These are phyloP conservation scores for Euclidia mi DNA, from an alignment of 2,888 invertebrate species.

Conservation along the genomic window DNA sequence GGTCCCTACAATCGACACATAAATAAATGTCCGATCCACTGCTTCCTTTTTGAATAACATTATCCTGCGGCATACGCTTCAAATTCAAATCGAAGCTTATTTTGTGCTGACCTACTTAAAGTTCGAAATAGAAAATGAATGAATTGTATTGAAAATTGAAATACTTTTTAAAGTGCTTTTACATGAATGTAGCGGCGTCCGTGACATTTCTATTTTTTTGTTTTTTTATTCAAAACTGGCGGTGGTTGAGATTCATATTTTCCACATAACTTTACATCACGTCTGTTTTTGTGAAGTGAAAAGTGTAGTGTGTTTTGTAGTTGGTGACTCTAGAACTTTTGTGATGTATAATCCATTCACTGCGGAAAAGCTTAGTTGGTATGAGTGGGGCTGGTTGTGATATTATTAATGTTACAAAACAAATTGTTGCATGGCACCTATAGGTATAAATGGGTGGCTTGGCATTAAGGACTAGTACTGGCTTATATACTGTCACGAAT, in stretches of 20 bases:
- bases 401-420: too few relatives aligned
- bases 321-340: too few relatives aligned
- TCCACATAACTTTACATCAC: neutral
- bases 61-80: conserved; percentile 53
- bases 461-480: too few relatives aligned
- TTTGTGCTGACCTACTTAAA: conserved; percentile 51
- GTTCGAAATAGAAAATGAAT: conserved; percentile 53
- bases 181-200: conserved; percentile 27
- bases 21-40: conserved; percentile 43
- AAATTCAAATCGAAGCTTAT: conserved; percentile 57
- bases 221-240: conserved; percentile 21
- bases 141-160: conserved; percentile 60
- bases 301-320: too few relatives aligned
- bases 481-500: too few relatives aligned
- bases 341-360: too few relatives aligned
- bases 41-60: conserved; percentile 48
- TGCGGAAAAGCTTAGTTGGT: too few relatives aligned
- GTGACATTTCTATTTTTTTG: too few relatives aligned
- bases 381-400: too few relatives aligned
- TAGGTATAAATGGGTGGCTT: too few relatives aligned
- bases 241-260: neutral
- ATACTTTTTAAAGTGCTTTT: conserved; percentile 45
- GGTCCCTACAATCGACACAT: conserved; percentile 25
- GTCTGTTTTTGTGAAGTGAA: too few relatives aligned
- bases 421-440: too few relatives aligned